Percentiles rank a stretch among this genome's conserved stretches.
These are phyloP conservation scores for Argopecten irradians DNA, from an alignment of 1,140 invertebrate species.

Conservation along the genomic window DNA sequence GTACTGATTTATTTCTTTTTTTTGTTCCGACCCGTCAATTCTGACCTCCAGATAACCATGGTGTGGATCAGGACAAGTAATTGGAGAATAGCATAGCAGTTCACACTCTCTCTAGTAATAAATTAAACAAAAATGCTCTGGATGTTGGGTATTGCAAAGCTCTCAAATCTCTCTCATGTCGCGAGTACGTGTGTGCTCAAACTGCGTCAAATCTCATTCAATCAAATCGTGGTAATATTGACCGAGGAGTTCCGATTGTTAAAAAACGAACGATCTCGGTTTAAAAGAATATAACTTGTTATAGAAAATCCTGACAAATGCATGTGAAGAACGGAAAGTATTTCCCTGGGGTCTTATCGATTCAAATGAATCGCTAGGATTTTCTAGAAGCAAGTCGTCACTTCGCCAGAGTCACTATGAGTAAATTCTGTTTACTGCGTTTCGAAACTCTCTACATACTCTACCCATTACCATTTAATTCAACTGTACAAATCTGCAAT, in stretches of 20 bases:
- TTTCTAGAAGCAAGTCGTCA: background rate
- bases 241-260: background rate
- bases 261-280: background rate
- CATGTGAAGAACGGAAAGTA: background rate
- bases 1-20: background rate
- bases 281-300: background rate
- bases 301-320: slow-evolving; percentile 18
- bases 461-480: background rate
- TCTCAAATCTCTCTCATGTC: background rate
- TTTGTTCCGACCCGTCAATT: background rate
- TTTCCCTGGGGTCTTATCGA: background rate
- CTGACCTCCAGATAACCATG: background rate
- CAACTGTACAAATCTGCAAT: background rate
- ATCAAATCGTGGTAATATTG: background rate
- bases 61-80: background rate
- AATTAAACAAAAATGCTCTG: background rate
- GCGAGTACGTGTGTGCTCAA: background rate
- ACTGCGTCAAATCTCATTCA: background rate
- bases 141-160: background rate
- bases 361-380: background rate
- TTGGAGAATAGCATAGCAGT: background rate
- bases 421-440: background rate
- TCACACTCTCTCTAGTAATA: background rate
- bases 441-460: background rate
- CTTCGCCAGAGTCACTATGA: background rate